Evolutionary conservation across 2,888 invertebrate species (phyloP).

Genomic region (Phasia obesa): DNA sequence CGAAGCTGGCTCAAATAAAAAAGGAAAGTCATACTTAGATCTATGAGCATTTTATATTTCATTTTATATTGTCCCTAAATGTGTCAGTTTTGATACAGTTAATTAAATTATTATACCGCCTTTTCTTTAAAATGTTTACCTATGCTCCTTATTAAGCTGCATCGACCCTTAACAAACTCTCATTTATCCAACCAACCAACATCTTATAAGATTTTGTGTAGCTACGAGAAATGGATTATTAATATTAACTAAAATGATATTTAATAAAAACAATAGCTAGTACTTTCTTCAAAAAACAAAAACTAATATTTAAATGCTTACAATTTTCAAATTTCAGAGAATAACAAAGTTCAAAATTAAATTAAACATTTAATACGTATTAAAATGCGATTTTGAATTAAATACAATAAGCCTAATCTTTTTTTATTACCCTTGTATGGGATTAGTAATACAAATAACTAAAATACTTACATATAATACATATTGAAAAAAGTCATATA

Average conservation of each 20-base stretch:
- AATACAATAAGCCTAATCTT: conserved; percentile 12
- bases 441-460: conserved; percentile 16
- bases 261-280: not conserved
- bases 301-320: conserved; percentile 7
- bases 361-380: conserved; percentile 14
- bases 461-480: not conserved
- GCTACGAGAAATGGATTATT: not conserved
- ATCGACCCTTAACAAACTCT: not conserved
- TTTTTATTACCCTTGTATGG: conserved; percentile 8
- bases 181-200: not conserved
- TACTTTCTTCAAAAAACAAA: not conserved
- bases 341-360: not conserved
- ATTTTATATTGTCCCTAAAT: conserved; percentile 25
- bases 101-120: not conserved
- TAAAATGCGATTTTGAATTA: conserved; percentile 1
- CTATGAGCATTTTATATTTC: conserved; percentile 18
- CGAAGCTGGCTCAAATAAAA: conserved; percentile 82
- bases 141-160: not conserved
- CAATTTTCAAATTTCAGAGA: conserved; percentile 6
- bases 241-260: not conserved
- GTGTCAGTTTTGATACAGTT: conserved; percentile 7
- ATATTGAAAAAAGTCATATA: not conserved
- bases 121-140: too few relatives aligned
- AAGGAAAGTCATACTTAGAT: conserved; percentile 80
- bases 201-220: not conserved